A percentile compares a stretch with the other conserved stretches of the same genome.
phyloP scores from a whole-genome alignment of 2,888 invertebrate species.

The Tuta absoluta region DNA sequence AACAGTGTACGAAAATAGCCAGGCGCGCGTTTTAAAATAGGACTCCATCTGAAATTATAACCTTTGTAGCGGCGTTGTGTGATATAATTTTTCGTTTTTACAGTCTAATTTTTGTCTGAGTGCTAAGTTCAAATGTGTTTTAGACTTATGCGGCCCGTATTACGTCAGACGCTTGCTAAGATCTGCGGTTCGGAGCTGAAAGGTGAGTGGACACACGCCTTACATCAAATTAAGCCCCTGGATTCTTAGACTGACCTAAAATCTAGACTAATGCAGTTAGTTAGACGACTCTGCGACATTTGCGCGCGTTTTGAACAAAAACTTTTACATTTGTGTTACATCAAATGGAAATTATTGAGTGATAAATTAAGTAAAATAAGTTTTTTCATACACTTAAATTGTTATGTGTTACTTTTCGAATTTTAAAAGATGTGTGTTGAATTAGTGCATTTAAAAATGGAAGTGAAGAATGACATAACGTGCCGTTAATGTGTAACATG shows the following conservation, averaged over 20 bases:
- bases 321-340: neutral
- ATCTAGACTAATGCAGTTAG: constrained; percentile 68
- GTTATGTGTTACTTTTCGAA: neutral
- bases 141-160: constrained; percentile 23
- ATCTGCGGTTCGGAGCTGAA: constrained; percentile 26
- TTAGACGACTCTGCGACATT: neutral
- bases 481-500: constrained; percentile 42
- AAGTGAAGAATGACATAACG: constrained; percentile 44
- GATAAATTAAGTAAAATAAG: neutral
- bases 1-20: constrained; percentile 13
- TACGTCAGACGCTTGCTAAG: constrained; percentile 20
- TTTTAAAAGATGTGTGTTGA: neutral
- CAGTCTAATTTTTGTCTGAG: constrained; percentile 22
- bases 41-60: constrained; percentile 23
- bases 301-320: constrained; percentile 6
- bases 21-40: constrained; percentile 28
- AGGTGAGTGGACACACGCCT: constrained; percentile 42
- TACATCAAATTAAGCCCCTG: constrained; percentile 43
- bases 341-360: neutral
- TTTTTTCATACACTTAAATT: neutral
- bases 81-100: constrained; percentile 24
- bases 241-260: constrained; percentile 61
- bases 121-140: constrained; percentile 25
- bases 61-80: constrained; percentile 22
- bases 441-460: constrained; percentile 37